Base-by-base conservation (phyloP, 1,140 invertebrate genomes). In the Bombus haemorrhoidalis region DNA sequence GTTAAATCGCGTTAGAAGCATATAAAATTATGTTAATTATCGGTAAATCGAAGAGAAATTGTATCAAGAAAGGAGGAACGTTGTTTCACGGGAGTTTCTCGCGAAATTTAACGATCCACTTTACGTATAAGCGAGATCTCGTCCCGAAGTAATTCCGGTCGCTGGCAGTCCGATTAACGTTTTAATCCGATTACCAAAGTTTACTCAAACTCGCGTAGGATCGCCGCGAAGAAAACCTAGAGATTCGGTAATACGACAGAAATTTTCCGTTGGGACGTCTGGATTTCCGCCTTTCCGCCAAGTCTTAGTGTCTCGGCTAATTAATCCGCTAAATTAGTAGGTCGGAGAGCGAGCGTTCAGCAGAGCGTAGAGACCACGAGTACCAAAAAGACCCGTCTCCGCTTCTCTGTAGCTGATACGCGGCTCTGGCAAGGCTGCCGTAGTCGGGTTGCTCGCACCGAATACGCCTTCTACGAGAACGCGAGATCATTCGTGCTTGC, bases 121-220 rank as follows among this genome's bases (percentile, higher is more conserved):
- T 81, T 81, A 81, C 78, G 84, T 73, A 85, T 66, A 81, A 73
- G 78, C 79, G 71, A 39, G 76, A 43, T 71, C 76, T 43, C 64
- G 57, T 85, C 64, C 25, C 77, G 77, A 80, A 85, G 76, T 85
- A 80, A 85, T 80, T 81, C 79, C 84, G 39, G 41, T 57, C n/a
- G 78, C 69, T 68, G 78, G 57, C 83, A 69, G 78, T 81, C 83
- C 83, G 84, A 85, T 85, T 81, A 85, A 81, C 84, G 84, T 85
- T 85, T 85, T 85, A 85, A 85, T 85, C 84, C 84, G 79, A 85
- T 81, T 85, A 74, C 79, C 57, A 85, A 85, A 85, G 84, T 85
- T 85, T 85, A 73, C 84, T 75, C 71, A 71, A 81, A 81, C 76
- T 81, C 71, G 84, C 84, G 79, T 74, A 66, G 84, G 84, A 85